These are phyloP conservation scores for Biston betularia DNA, from an alignment of 2,888 invertebrate species.

Conservation along the genomic window DNA sequence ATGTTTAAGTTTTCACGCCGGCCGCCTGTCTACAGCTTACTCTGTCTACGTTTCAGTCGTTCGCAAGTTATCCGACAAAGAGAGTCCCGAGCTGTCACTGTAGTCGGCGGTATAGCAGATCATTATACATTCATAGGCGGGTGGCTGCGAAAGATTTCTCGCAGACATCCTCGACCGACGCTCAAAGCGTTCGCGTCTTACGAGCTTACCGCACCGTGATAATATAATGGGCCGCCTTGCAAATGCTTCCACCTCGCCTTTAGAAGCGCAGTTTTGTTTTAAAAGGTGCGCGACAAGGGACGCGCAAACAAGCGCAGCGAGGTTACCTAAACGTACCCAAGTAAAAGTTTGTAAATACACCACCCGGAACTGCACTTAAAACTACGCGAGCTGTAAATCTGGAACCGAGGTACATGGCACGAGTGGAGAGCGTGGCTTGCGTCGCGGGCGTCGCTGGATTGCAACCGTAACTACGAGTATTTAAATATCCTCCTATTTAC, in stretches of 20 bases:
- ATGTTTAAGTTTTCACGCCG: too few species aligned
- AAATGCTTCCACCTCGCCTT: slow-evolving; percentile 57
- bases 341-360: slow-evolving; percentile 18
- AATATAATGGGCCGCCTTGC: slow-evolving; percentile 74
- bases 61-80: slow-evolving; percentile 25
- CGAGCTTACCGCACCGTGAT: slow-evolving; percentile 74
- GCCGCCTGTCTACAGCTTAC: too few species aligned
- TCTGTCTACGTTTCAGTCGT: not conserved
- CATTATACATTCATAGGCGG: slow-evolving; percentile 83
- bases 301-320: slow-evolving; percentile 14
- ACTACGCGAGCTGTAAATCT: slow-evolving; percentile 9
- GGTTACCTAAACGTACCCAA: slow-evolving; percentile 13
- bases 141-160: slow-evolving; percentile 73
- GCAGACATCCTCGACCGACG: slow-evolving; percentile 67
- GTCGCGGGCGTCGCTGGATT: slow-evolving; percentile 16
- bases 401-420: slow-evolving; percentile 26
- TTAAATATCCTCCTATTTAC: slow-evolving; percentile 64
- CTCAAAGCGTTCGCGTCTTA: slow-evolving; percentile 70
- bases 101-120: slow-evolving; percentile 52
- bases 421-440: slow-evolving; percentile 10
- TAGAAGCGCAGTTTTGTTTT: slow-evolving; percentile 46
- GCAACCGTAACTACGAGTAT: slow-evolving; percentile 42
- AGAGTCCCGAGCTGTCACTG: slow-evolving; percentile 27
- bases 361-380: slow-evolving; percentile 16
- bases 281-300: slow-evolving; percentile 25